Percentiles rank a stretch among this genome's conserved stretches.
These are phyloP conservation scores for Auanema freiburgensis DNA, from an alignment of 2,888 invertebrate species.

Conservation along the genomic window DNA sequence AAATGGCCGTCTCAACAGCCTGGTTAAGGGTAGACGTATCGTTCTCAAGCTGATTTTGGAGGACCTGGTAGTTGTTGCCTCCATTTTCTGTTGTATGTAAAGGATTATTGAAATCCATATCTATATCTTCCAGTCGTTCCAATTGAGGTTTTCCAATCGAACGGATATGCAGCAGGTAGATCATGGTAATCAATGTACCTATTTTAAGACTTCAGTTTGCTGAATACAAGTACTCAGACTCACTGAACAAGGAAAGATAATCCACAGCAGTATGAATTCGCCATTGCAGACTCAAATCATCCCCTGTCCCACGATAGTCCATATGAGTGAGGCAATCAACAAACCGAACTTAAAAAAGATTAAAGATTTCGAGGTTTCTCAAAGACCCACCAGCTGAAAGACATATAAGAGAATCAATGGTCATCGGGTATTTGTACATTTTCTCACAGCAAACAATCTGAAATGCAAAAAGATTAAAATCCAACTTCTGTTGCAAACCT, in stretches of 20 bases:
- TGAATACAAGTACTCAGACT: not conserved
- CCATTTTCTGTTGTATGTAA: not conserved
- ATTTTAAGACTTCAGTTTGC: not conserved
- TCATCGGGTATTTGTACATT: conserved; percentile 8
- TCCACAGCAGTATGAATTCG: conserved; percentile 14
- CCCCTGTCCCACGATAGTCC: conserved; percentile 19
- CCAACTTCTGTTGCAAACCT: conserved; percentile 5
- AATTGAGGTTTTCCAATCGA: conserved; percentile 5
- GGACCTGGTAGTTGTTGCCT: no score
- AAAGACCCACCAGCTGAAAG: conserved; percentile 8
- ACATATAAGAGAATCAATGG: conserved; percentile 6
- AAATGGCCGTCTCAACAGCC: no score
- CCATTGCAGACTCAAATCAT: conserved; percentile 14
- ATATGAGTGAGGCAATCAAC: conserved; percentile 11
- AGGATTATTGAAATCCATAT: conserved; percentile 18
- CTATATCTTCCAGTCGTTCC: not conserved
- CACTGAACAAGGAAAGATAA: conserved; percentile 5
- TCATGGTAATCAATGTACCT: conserved; percentile 8
- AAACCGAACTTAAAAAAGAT: conserved; percentile 14
- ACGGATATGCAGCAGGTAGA: not conserved
- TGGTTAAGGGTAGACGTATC: no score
- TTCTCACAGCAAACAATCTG: conserved; percentile 10
- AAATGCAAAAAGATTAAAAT: not conserved
- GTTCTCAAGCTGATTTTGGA: no score
- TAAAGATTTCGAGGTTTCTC: not conserved